Evolutionary conservation across 2,888 invertebrate species (phyloP).

Genomic region (Pachymerium ferrugineum): DNA sequence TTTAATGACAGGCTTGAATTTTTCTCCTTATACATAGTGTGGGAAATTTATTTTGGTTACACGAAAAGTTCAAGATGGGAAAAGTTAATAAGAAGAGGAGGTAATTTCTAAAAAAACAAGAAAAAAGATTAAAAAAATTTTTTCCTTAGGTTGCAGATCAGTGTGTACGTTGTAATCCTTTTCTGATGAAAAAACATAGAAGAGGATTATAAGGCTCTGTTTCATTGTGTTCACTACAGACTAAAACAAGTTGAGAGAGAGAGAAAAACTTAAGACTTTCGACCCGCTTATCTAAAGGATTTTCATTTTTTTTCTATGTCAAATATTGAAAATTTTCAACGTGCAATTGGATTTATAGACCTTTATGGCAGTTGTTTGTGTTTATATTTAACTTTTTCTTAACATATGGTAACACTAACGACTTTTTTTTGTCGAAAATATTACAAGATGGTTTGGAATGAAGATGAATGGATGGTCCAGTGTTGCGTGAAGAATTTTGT

Average conservation of each 20-base stretch:
- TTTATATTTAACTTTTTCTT: background rate
- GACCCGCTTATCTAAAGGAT: background rate
- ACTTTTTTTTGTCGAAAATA: background rate
- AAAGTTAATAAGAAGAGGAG: background rate
- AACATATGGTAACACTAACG: background rate
- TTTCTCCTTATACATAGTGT: background rate
- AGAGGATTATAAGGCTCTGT: slow-evolving; percentile 9
- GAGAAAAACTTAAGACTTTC: background rate
- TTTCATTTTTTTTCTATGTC: background rate
- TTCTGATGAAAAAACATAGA: background rate
- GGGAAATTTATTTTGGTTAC: too few species aligned
- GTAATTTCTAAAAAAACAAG: too few species aligned
- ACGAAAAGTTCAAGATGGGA: too few species aligned
- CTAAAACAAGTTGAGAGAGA: background rate
- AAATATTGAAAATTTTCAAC: slow-evolving; percentile 7
- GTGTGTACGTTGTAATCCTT: background rate
- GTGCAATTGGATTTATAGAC: too few species aligned
- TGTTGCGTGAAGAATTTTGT: background rate
- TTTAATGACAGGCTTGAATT: background rate
- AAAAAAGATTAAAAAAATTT: too few species aligned
- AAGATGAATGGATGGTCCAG: background rate
- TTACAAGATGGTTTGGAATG: background rate
- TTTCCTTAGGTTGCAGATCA: background rate
- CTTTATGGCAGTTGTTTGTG: background rate
- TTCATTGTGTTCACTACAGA: background rate